Evolutionary conservation across 2,113 vertebrate species (phyloP).

Genomic region (Chionis minor): DNA sequence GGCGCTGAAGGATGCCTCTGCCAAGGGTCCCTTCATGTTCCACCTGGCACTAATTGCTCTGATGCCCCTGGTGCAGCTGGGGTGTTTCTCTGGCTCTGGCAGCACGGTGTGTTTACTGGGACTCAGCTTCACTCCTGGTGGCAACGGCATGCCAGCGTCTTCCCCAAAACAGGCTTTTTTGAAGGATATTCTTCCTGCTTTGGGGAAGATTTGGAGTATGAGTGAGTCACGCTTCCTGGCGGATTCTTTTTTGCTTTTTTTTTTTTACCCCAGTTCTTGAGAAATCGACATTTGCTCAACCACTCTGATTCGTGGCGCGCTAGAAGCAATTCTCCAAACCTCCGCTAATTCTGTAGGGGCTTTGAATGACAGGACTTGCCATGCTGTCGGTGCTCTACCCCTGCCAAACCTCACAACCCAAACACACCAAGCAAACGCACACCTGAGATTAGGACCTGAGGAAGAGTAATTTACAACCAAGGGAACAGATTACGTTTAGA

Average conservation of each 20-base stretch:
- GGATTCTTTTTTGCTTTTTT: neutral
- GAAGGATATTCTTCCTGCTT: neutral
- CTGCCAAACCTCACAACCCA: neutral
- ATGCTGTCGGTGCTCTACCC: neutral
- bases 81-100: neutral
- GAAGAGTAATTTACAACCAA: neutral
- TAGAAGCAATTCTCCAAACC: neutral
- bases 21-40: neutral
- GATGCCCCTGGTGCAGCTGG: neutral
- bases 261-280: neutral
- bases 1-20: neutral
- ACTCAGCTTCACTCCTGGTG: neutral
- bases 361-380: neutral
- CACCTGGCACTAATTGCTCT: neutral
- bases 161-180: neutral
- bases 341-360: neutral
- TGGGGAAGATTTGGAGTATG: neutral
- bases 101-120: neutral
- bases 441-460: neutral
- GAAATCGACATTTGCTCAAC: neutral
- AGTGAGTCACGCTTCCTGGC: neutral
- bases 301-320: neutral
- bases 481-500: neutral
- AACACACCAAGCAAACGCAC: accelerated
- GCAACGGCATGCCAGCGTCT: neutral